Conservation (phyloP, 2,797 vertebrate genomes). For the Kryptopterus vitreolus region DNA sequence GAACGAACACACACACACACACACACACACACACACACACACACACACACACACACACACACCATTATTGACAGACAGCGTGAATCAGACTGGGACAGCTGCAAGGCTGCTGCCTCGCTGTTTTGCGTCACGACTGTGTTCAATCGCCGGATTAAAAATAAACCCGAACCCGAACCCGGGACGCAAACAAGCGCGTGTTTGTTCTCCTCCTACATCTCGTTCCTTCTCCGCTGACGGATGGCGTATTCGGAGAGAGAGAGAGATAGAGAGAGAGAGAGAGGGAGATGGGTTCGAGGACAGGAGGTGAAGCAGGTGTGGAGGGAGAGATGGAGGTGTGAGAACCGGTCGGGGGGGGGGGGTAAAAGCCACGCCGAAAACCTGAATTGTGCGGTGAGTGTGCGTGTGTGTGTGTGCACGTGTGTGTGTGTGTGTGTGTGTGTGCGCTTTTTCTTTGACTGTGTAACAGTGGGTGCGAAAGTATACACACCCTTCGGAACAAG, state of each 20-base stretch:
- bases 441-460: background rate
- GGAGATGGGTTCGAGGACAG: background rate
- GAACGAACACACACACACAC: background rate
- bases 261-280: too few relatives aligned
- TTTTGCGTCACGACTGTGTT: conserved; percentile 49
- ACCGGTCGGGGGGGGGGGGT: conserved; percentile 2
- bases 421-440: background rate
- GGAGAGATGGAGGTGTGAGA: conserved; percentile 17
- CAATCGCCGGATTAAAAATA: conserved; percentile 58
- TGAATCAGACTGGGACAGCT: conserved; percentile 32
- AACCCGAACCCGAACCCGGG: conserved; percentile 15
- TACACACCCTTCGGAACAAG: background rate
- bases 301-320: conserved; percentile 10
- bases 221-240: background rate
- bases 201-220: conserved; percentile 24
- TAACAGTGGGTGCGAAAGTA: background rate
- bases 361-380: too few relatives aligned
- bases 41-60: conserved; percentile 16
- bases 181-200: conserved; percentile 41
- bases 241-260: too few relatives aligned
- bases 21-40: conserved; percentile 13
- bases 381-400: background rate
- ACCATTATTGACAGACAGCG: conserved; percentile 16
- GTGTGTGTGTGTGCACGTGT: background rate
- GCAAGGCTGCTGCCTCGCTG: conserved; percentile 27